Evolutionary conservation across 2,888 invertebrate species (phyloP).

Genomic region (Morpho deidamia): DNA sequence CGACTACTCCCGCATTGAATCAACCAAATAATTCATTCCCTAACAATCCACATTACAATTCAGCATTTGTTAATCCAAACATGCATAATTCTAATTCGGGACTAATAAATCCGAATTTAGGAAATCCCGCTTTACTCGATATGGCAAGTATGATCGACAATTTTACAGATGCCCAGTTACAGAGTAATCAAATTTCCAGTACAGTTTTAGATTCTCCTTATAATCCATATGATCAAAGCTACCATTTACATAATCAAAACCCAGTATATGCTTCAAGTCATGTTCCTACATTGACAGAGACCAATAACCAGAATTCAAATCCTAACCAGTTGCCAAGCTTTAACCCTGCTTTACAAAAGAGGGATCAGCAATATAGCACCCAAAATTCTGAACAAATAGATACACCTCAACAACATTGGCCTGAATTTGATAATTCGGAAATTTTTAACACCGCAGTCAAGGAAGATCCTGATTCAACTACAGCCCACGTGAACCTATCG

Average conservation of each 20-base stretch:
- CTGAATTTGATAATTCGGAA: slow-evolving; percentile 63
- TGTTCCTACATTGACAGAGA: slow-evolving; percentile 72
- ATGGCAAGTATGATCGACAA: slow-evolving; percentile 88
- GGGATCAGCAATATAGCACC: slow-evolving; percentile 49
- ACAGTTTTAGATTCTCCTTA: slow-evolving; percentile 87
- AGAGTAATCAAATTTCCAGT: slow-evolving; percentile 91
- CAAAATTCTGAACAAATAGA: slow-evolving; percentile 38
- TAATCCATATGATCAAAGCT: slow-evolving; percentile 80
- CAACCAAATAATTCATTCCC: slow-evolving; percentile 58
- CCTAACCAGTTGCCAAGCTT: slow-evolving; percentile 68
- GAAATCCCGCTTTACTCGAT: slow-evolving; percentile 80
- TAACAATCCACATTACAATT: slow-evolving; percentile 61
- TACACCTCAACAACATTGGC: slow-evolving; percentile 59
- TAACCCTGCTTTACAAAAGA: slow-evolving; percentile 58
- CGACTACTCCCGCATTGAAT: slow-evolving; percentile 59
- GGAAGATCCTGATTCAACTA: slow-evolving; percentile 88
- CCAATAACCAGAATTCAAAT: slow-evolving; percentile 57
- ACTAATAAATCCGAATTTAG: slow-evolving; percentile 67
- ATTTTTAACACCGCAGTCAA: slow-evolving; percentile 78
- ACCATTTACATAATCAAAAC: slow-evolving; percentile 82
- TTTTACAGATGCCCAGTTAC: slow-evolving; percentile 87
- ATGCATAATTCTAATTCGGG: slow-evolving; percentile 61
- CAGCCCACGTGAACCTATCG: slow-evolving; percentile 71
- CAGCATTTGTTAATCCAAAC: slow-evolving; percentile 68
- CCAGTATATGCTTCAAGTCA: slow-evolving; percentile 78